Conservation (phyloP, 2,888 invertebrate species). For the Catocala fraxini region DNA sequence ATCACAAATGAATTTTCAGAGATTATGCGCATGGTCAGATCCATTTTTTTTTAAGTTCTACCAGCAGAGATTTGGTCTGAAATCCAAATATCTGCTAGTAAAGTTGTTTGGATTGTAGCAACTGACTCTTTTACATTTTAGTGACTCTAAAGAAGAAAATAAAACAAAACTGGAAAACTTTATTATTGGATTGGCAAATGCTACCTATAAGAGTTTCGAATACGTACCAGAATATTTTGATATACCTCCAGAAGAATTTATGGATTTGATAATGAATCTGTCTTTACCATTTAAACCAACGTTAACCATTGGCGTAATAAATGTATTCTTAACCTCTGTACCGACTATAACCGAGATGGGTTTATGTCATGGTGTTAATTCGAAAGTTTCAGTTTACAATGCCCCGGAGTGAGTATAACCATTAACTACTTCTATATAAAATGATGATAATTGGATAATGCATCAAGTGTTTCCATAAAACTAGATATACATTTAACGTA, state of each 20-base stretch:
- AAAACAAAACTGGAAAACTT: slow-evolving; percentile 86
- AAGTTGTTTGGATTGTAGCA: too few relatives aligned
- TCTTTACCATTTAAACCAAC: slow-evolving; percentile 81
- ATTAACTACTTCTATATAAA: not conserved
- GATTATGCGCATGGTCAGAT: too few relatives aligned
- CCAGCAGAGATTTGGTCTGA: too few relatives aligned
- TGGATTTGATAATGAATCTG: slow-evolving; percentile 86
- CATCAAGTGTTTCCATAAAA: too few relatives aligned
- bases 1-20: too few relatives aligned
- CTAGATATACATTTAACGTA: too few relatives aligned
- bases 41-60: too few relatives aligned
- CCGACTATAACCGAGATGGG: slow-evolving; percentile 91
- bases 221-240: slow-evolving; percentile 85
- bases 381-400: slow-evolving; percentile 88
- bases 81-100: too few relatives aligned
- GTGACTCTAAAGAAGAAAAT: slow-evolving; percentile 73
- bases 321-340: slow-evolving; percentile 82
- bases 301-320: slow-evolving; percentile 86
- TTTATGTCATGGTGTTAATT: slow-evolving; percentile 90
- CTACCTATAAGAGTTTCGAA: slow-evolving; percentile 89
- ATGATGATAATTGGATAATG: too few relatives aligned
- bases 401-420: slow-evolving; percentile 81
- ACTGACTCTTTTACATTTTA: slow-evolving; percentile 62
- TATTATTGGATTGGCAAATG: slow-evolving; percentile 85
- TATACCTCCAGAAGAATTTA: slow-evolving; percentile 86